Base-by-base conservation (phyloP, 2,113 vertebrate genomes). In the Laticauda colubrina region DNA sequence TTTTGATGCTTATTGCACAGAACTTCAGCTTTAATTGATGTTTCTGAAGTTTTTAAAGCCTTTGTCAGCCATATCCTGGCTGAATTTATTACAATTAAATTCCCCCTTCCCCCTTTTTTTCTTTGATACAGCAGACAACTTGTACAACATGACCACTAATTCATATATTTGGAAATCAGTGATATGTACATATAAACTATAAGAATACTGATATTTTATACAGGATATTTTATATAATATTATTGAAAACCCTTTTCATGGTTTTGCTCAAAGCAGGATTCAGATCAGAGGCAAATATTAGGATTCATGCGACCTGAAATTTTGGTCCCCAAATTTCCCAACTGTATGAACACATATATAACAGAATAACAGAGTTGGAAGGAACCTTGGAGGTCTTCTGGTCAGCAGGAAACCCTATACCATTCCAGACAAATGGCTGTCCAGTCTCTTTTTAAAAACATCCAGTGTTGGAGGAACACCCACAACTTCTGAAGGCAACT, bases 1-100 rank as follows among this genome's bases (percentile, higher is more conserved):
- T 98, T 98, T 98, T 98, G 97, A 98, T 98, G 98, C 97, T 97
- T 98, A 97, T 97, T 98, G 98, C 97, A 97, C 96, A 98, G 97
- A 98, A 98, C 97, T 98, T 98, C 97, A 97, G 95, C 95, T 98
- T 98, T 98, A 98, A 98, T 98, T 98, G 98, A 97, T 98, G 97
- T 97, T 98, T 98, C 97, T 98, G 97, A 98, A 98, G 98, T 98
- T 98, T 97, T 96, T 97, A 98, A 98, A 97, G 96, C 96, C 95
- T 95, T 96, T 97, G 97, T 97, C 98, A 96, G 96, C 97, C 95
- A 56, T 97, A 94, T 97, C 97, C 95, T 96, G 88, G 95, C 94
- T 97, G 97, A 97, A 98, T 98, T 97, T 97, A 97, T 91, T 97
- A 95, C 96, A 97, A 98, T 98, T 98, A 97, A 15, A 59, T 86